These are phyloP conservation scores for Sminthurinus aureus DNA, from an alignment of 2,888 invertebrate genomes.

Conservation along the genomic window DNA sequence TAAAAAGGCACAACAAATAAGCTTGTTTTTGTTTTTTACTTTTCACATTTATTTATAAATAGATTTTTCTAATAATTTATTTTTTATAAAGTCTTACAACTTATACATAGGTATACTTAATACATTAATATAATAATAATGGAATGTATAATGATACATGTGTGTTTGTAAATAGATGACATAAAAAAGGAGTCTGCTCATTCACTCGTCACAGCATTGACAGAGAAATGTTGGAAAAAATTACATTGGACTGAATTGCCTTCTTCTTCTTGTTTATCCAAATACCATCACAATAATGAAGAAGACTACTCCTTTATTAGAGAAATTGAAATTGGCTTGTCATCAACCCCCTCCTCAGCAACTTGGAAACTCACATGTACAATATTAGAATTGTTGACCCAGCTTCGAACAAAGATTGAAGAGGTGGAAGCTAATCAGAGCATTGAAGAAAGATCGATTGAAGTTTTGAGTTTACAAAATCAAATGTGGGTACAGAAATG, in stretches of 20 bases:
- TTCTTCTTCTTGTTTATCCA: too few relatives aligned
- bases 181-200: constrained; percentile 3
- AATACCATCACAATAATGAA: neutral
- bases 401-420: constrained; percentile 45
- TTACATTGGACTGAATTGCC: neutral
- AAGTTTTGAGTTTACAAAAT: constrained; percentile 72
- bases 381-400: constrained; percentile 42
- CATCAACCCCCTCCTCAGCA: neutral
- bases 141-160: neutral
- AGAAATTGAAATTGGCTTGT: neutral
- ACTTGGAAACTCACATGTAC: constrained; percentile 50
- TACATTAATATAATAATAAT: too few relatives aligned
- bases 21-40: too few relatives aligned
- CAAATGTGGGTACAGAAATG: constrained; percentile 71
- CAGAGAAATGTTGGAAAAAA: constrained; percentile 2
- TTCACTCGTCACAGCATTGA: constrained; percentile 2
- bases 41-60: too few relatives aligned
- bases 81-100: too few relatives aligned
- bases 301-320: neutral
- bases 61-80: too few relatives aligned
- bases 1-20: too few relatives aligned
- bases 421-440: constrained; percentile 43
- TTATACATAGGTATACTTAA: too few relatives aligned
- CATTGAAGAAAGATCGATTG: constrained; percentile 53
- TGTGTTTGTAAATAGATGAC: neutral